Evolutionary conservation across 2,797 vertebrate species (phyloP), one percentile per base, ranked within the genome.

Genomic region (Phalloptychus januarius): DNA sequence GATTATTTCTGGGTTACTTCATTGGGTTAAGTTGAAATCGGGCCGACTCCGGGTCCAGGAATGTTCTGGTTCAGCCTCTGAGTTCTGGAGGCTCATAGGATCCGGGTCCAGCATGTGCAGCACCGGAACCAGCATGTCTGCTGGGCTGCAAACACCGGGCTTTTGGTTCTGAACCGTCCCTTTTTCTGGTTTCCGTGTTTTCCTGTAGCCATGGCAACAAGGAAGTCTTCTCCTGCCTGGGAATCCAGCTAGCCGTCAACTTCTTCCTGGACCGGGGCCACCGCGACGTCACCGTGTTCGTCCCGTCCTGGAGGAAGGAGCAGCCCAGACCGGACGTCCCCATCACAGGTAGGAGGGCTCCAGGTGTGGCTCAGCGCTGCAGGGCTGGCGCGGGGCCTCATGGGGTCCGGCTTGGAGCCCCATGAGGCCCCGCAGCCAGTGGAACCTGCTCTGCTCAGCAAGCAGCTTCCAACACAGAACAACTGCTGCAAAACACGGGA

Each of bases 191-290:
- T 79, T 40, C 3, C 5, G 13, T 13, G 11, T 56, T 10, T 58
- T 70, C 56, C 3, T 71, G 74, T 89, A 99, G 98, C 89, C 98
- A 99, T 56, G 98, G 98, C 12, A 99, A 99, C 95, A 99, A 99
- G 94, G 97, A 99, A 93, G 97, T 98, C 23, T 99, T 99, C 92
- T 99, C 98, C 28, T 99, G 98, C 85, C 95, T 97, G 83, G 98
- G 98, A 86, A 99, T 99, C 94, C 97, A 98, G 79, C 87, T 99
- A 83, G 96, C 98, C 36, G 98, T 99, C 42, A 96, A 97, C 79
- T 99, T 97, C 95, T 99, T 99, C 94, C 92, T 97, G 93, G 96
- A 98, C 46, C 95, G 97, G 94, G 97, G 97, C 45, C 98, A 99
- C 91, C 94, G 95, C 85, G 95, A 97, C 74, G 95, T 99, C 81